phyloP scores from a whole-genome alignment of 2,888 invertebrate genomes.

The Caenorhabditis zanzibari region DNA sequence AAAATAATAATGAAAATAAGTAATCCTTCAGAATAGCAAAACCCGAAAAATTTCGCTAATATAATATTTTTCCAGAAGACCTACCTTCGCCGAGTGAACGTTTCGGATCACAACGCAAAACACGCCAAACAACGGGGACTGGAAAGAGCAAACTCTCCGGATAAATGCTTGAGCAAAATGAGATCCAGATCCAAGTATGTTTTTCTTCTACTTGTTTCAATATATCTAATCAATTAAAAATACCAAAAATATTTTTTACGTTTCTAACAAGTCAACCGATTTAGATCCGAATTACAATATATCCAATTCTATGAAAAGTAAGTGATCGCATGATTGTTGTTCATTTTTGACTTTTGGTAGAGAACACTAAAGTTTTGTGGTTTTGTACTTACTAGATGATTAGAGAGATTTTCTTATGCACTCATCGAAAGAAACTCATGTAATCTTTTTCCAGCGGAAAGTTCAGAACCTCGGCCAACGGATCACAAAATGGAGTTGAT shows the following conservation, averaged over 20 bases:
- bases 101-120: constrained; percentile 77
- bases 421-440: not conserved
- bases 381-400: not conserved
- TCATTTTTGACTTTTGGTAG: not conserved
- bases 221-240: constrained; percentile 3
- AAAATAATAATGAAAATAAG: too few relatives aligned
- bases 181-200: constrained; percentile 72
- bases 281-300: constrained; percentile 73
- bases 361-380: constrained; percentile 1
- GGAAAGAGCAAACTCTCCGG: constrained; percentile 73
- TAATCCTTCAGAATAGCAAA: too few relatives aligned
- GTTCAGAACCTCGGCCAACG: constrained; percentile 63
- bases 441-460: constrained; percentile 66
- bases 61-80: constrained; percentile 70
- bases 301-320: constrained; percentile 75
- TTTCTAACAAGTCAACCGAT: constrained; percentile 35
- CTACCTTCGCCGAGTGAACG: constrained; percentile 76
- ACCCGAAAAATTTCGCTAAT: too few relatives aligned
- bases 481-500: constrained; percentile 61
- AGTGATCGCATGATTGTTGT: constrained; percentile 59
- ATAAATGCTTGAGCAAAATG: constrained; percentile 71
- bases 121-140: constrained; percentile 70
- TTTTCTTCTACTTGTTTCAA: not conserved
- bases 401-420: not conserved
- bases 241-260: not conserved